phyloP scores from a whole-genome alignment of 1,140 invertebrate genomes.

The Penaeus japonicus region DNA sequence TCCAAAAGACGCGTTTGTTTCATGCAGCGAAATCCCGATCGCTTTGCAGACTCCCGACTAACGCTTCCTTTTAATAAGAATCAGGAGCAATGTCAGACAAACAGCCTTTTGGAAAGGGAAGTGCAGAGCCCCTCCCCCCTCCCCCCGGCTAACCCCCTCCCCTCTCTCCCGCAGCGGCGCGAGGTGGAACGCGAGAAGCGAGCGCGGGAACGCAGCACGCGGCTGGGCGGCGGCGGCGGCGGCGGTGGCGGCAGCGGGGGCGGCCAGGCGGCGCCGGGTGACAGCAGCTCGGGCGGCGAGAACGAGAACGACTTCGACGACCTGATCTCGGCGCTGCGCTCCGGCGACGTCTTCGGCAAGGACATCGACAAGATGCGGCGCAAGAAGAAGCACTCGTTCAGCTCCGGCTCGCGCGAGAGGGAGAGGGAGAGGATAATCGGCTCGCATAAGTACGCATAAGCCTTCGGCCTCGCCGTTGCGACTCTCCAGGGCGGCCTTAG shows the following conservation, averaged over 20 bases:
- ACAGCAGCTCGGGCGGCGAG: constrained; percentile 50
- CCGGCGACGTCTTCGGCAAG: constrained; percentile 96
- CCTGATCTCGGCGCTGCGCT: constrained; percentile 92
- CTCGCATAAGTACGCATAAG: constrained; percentile 38
- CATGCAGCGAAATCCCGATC: too few species aligned
- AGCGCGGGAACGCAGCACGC: neutral
- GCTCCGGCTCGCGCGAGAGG: constrained; percentile 36
- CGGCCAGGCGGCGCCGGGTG: neutral
- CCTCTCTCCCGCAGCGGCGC: constrained; percentile 26
- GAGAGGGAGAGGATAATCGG: constrained; percentile 40
- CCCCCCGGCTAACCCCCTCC: neutral
- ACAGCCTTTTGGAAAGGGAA: too few species aligned
- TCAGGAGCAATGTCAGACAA: too few species aligned
- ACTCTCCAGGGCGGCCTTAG: too few species aligned
- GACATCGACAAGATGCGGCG: constrained; percentile 93
- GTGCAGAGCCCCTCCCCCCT: too few species aligned
- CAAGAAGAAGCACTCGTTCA: constrained; percentile 63
- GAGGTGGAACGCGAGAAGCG: constrained; percentile 44
- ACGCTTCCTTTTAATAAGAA: too few species aligned
- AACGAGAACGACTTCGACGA: constrained; percentile 87
- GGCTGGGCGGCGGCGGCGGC: neutral
- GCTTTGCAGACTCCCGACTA: too few species aligned
- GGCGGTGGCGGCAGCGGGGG: neutral
- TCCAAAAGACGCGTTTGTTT: too few species aligned
- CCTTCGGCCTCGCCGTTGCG: too few species aligned